A percentile compares a stretch with the other conserved stretches of the same genome.
These are phyloP conservation scores for Oscheius sp. DNA, from an alignment of 1,140 invertebrate genomes.

Conservation along the genomic window DNA sequence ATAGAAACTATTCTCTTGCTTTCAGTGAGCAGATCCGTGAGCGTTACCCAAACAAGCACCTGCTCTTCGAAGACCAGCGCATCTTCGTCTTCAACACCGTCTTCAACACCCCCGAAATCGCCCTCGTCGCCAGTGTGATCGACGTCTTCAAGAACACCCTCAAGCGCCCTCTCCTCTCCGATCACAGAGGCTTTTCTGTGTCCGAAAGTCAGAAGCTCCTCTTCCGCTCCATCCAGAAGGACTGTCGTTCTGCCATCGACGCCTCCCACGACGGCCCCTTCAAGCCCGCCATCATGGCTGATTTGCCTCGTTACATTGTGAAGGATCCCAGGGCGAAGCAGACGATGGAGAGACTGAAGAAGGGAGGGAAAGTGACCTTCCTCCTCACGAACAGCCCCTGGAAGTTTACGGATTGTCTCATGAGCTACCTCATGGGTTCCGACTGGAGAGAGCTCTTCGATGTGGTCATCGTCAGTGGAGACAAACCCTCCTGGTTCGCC, in stretches of 20 bases:
- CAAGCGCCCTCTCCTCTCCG: constrained; percentile 60
- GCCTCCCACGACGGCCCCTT: constrained; percentile 62
- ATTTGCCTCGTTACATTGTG: constrained; percentile 87
- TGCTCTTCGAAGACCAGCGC: constrained; percentile 85
- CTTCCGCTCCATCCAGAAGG: background rate
- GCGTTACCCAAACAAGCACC: constrained; percentile 95
- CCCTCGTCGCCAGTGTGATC: constrained; percentile 86
- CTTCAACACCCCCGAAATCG: constrained; percentile 95
- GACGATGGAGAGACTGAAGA: constrained; percentile 79
- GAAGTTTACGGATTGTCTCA: constrained; percentile 76
- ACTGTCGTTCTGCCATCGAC: background rate
- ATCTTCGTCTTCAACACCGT: constrained; percentile 94
- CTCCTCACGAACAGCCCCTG: constrained; percentile 96
- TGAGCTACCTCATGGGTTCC: constrained; percentile 73
- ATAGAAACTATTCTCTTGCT: constrained; percentile 10
- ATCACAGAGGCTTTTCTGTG: background rate
- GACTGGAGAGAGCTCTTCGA: constrained; percentile 92
- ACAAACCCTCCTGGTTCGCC: constrained; percentile 92
- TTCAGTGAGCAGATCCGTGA: constrained; percentile 88
- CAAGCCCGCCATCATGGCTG: constrained; percentile 81
- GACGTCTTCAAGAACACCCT: constrained; percentile 89
- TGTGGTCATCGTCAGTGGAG: constrained; percentile 91
- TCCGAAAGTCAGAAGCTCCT: background rate
- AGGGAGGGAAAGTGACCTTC: constrained; percentile 88
- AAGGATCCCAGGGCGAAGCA: constrained; percentile 85